Base-by-base conservation (phyloP, 2,888 invertebrate genomes). In the Chelonus formosanus region DNA sequence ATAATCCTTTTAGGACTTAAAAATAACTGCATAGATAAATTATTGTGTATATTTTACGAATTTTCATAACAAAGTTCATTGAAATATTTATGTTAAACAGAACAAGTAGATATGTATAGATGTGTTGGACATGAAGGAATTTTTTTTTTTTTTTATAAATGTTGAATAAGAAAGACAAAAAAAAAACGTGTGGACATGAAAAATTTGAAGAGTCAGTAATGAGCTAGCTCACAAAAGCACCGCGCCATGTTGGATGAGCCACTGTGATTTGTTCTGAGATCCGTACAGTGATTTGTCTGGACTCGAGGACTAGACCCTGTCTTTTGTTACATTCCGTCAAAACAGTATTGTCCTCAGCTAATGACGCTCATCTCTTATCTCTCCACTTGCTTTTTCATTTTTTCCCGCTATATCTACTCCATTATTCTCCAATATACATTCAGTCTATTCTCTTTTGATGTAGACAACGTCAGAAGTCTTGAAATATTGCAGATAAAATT, bases 231-330 rank as follows among this genome's bases (percentile, higher is more conserved):
- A 79, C 81, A 80, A 80, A 80, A 79, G 80, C 67, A 65, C 78
- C 77, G 75, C 73, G 72, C 67, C 72, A 65, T 76, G 65, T 67
- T 70, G 65, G 52, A 56, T 58, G 60, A 72, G 74, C 77, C 78
- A 76, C 81, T 81, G 82, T 81, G 83, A 83, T 83, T 82, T 82
- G 79, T 83, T 83, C 80, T 47, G 65, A 47, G 63, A 44, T 54
- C 76, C 77, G 76, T 75, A 70, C 56, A 77, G 75, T 79, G 80
- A 83, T 82, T 82, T 83, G 82, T 83, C 80, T 77, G 76, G 73
- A 69, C 74, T 74, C 74, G 71, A 36, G 35, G 50, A 50, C 50
- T 31, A 50, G 40, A 47, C 48, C 48, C 36, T 35, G 65, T 48
- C 53, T 55, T 65, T 60, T 60, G 60, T 55, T 48, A 60, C 20